phyloP scores from a whole-genome alignment of 30 jellyfish, hydroid and myxozoan genomes.

The Aurelia sp. region DNA sequence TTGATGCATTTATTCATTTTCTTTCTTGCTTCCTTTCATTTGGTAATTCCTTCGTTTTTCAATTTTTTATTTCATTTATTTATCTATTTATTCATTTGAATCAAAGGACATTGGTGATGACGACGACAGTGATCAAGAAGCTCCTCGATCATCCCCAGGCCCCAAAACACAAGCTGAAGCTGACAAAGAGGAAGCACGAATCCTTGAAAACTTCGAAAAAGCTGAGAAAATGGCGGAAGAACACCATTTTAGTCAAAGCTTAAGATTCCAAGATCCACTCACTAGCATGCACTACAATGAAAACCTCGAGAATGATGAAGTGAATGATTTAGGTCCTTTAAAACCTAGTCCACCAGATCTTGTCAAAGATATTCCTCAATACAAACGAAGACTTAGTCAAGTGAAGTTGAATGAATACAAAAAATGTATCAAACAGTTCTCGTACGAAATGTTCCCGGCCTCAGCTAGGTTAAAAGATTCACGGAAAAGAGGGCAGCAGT shows the following conservation, averaged over 20 bases:
- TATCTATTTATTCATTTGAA: background rate
- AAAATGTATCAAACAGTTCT: conserved; percentile 81
- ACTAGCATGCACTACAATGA: conserved; percentile 95
- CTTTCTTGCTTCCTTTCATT: no score
- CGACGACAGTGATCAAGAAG: conserved; percentile 40
- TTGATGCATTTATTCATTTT: no score
- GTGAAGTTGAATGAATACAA: conserved; percentile 73
- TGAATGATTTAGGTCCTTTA: conserved; percentile 73
- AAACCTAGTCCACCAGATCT: conserved; percentile 78
- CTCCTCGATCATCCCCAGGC: conserved; percentile 36
- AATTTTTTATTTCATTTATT: background rate
- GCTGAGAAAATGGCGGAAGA: conserved; percentile 87
- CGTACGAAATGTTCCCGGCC: conserved; percentile 60
- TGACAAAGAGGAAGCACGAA: conserved; percentile 85
- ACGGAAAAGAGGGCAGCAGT: conserved; percentile 66
- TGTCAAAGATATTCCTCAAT: conserved; percentile 66
- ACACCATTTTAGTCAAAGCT: conserved; percentile 58
- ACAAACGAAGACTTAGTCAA: conserved; percentile 44
- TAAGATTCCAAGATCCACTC: conserved; percentile 89
- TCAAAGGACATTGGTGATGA: conserved; percentile 74
- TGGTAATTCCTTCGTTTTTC: no score
- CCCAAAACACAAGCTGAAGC: conserved; percentile 87
- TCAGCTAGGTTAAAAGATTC: conserved; percentile 44
- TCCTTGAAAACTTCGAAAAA: conserved; percentile 72
- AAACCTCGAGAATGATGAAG: conserved; percentile 65